Percentiles rank a stretch among this genome's conserved stretches.
Conservation (phyloP, 2,888 invertebrate genomes). For the Phyllotreta striolata region DNA sequence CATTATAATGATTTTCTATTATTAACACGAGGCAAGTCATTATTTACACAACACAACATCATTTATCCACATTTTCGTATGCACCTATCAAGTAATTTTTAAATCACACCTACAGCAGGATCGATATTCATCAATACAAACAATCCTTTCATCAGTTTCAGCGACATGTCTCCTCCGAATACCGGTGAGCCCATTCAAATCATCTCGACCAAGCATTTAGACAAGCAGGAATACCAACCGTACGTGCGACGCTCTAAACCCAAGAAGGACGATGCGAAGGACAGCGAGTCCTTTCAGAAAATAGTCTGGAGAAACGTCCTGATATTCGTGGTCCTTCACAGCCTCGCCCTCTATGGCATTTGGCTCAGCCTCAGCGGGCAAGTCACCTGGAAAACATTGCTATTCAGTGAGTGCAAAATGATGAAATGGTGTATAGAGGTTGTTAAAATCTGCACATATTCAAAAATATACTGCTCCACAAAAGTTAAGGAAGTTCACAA, state of each 20-base stretch:
- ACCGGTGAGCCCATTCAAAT: constrained; percentile 10
- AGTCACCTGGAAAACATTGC: constrained; percentile 59
- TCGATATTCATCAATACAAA: too few relatives aligned
- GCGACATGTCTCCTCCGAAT: constrained; percentile 1
- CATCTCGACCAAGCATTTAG: neutral
- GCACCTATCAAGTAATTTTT: too few relatives aligned
- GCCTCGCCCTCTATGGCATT: constrained; percentile 69
- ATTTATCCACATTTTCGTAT: too few relatives aligned
- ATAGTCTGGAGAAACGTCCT: constrained; percentile 84
- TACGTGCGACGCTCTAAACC: neutral
- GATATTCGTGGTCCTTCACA: constrained; percentile 76
- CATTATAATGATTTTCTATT: neutral
- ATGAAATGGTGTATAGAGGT: too few relatives aligned
- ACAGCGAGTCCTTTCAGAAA: constrained; percentile 62
- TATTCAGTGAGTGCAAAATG: constrained; percentile 67
- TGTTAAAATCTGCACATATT: too few relatives aligned
- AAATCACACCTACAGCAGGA: too few relatives aligned
- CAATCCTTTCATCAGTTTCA: neutral
- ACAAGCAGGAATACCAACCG: neutral
- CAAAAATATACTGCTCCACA: too few relatives aligned
- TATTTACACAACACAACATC: too few relatives aligned
- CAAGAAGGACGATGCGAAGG: neutral
- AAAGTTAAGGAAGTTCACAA: too few relatives aligned
- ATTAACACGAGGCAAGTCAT: neutral
- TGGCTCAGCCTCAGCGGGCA: constrained; percentile 66